phyloP scores from a whole-genome alignment of 2,888 invertebrate species.

The Tinea trinotella region DNA sequence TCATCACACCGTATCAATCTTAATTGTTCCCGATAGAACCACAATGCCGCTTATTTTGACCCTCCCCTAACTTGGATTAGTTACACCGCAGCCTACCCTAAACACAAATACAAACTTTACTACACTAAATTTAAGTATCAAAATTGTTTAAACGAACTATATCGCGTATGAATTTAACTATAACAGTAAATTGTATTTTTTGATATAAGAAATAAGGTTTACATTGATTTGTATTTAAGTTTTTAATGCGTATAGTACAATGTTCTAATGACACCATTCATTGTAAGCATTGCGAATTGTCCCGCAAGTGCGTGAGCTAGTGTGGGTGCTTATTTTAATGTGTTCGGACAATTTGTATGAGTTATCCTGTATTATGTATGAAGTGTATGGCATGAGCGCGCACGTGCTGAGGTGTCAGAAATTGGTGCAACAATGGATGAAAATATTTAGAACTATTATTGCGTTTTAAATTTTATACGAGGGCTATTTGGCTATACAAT shows the following conservation, averaged over 20 bases:
- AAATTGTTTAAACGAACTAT: slow-evolving; percentile 4
- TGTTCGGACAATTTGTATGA: slow-evolving; percentile 20
- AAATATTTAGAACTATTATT: slow-evolving; percentile 21
- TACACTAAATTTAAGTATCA: not conserved
- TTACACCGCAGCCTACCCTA: slow-evolving; percentile 2
- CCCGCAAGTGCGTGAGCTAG: slow-evolving; percentile 23
- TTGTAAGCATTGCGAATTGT: slow-evolving; percentile 27
- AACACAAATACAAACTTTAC: slow-evolving; percentile 5
- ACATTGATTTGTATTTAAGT: not conserved
- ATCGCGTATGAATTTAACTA: not conserved
- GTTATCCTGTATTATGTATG: not conserved
- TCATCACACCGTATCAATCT: slow-evolving; percentile 55
- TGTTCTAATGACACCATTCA: slow-evolving; percentile 38
- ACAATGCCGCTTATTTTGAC: slow-evolving; percentile 20
- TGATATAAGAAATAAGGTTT: not conserved
- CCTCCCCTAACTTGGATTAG: slow-evolving; percentile 16
- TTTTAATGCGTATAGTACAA: slow-evolving; percentile 38
- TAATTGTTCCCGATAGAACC: slow-evolving; percentile 47
- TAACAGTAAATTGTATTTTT: not conserved
- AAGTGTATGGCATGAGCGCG: slow-evolving; percentile 20
- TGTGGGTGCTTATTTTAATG: slow-evolving; percentile 20
- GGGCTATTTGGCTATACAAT: not conserved
- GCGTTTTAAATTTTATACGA: not conserved
- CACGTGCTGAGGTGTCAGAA: slow-evolving; percentile 41
- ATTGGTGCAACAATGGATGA: slow-evolving; percentile 28